Base-by-base conservation (phyloP, 1,140 invertebrate species). In the Drosophila equinoxialis region DNA sequence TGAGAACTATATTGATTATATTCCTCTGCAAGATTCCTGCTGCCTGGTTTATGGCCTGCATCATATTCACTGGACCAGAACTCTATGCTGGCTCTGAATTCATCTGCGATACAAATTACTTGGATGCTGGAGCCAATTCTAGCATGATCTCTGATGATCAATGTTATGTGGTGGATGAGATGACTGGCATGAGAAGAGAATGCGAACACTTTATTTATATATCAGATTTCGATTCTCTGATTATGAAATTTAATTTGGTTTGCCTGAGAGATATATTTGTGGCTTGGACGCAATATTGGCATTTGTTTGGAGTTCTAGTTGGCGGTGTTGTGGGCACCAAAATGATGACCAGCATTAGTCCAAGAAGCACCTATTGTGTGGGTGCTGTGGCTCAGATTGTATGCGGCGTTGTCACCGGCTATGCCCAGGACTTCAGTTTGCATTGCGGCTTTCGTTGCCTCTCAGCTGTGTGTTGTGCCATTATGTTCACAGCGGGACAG, bases 1-100 rank as follows among this genome's bases (percentile, higher is more conserved):
- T 92, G 45, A 78, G 92, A 55, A 89, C 92, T 11, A 90, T 92
- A 1, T 72, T 92, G n/a, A 91, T 93, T 48, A 84, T 93, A 10
- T 93, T 90, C 63, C 75, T 93, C 2, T 91, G 90, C 63, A 93
- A 93, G 74, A 92, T 93, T 37, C 92, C 92, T 7, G 92, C 92
- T 6, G 91, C 92, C 6, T 93, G 92, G 92, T 93, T 93, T 67
- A 93, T 93, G 92, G 92, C 92, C 42, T 93, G 92, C 65, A 91
- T 93, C 20, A 92, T 92, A 8, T 92, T 92, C 45, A 92, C 91
- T 2, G 91, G 89, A 1, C 91, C 91, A 0, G 91, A 91, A 42
- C 71, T 91, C 0, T 90, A 91, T 71, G 84, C 90, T 1, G 37
- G 65, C 41, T 78, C 72, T 0, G 90, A 91, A 41, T 91, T 79